Base-by-base conservation (phyloP, 2,797 vertebrate species). In the Petrocephalus schoutedeni region DNA sequence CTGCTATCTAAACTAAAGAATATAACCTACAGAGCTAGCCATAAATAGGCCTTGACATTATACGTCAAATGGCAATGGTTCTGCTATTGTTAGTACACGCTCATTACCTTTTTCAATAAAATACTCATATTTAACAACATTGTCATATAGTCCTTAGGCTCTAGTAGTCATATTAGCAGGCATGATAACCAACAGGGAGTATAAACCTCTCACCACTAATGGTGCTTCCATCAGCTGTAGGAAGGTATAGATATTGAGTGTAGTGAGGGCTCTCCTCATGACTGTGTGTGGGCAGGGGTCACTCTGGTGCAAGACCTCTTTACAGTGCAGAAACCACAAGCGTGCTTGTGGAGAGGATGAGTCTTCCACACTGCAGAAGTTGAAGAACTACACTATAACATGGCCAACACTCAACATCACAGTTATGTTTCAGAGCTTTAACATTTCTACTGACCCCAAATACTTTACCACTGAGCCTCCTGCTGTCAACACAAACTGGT, bases 401-500 rank as follows among this genome's bases (percentile, higher is more conserved):
- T 57, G 53, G 5, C 28, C 16, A 54, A 82, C 84, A 56, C 45
- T 7, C 21, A 41, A 36, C 67, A 54, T 5, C 53, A 87, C 67
- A 57, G 67, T 74, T 19, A 36, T 74, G 16, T 16, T 74, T 36
- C 67, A 41, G 67, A 36, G 6, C 32, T 41, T 41, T 74, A 41
- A 36, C 36, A 41, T 36, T 74, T 74, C 67, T 16, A 92, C 92
- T 1, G 94, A 99, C 98, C 96, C 95, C 14, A 97, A 80, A 86
- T 95, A 94, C 90, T 96, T 95, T 89, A 98, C 90, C 80, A 99
- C 92, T 0, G 93, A 92, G 1, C 94, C 95, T 91, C 98, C 98
- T 0, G 97, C 98, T 28, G 97, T 98, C 91, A 98, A 95, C 88
- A 98, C 96, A 93, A 99, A 99, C 92, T 98, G 97, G 91, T 98